phyloP scores from a whole-genome alignment of 1,140 invertebrate genomes.

The Eupeodes corollae region DNA sequence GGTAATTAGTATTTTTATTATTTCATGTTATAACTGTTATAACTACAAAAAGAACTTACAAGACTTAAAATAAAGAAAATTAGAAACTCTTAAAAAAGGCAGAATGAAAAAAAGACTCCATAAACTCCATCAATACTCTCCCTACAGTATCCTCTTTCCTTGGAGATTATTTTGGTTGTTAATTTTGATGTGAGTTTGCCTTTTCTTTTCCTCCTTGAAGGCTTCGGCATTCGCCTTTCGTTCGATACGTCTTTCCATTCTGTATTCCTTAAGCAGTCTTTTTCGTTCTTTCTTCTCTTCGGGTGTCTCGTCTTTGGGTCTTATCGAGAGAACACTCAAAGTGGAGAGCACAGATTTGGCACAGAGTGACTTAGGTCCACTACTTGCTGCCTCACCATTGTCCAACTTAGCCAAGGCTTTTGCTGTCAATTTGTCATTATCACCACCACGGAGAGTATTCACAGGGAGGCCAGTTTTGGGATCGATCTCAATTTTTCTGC shows the following conservation, averaged over 20 bases:
- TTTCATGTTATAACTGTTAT: too few relatives aligned
- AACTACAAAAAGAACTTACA: too few relatives aligned
- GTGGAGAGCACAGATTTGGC: slow-evolving; percentile 58
- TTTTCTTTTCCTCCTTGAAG: slow-evolving; percentile 81
- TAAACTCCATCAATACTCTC: neutral
- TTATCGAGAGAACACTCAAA: slow-evolving; percentile 56
- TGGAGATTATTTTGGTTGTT: slow-evolving; percentile 64
- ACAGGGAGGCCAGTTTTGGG: slow-evolving; percentile 61
- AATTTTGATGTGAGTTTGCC: slow-evolving; percentile 62
- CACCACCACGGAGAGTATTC: slow-evolving; percentile 46
- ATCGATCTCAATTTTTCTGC: slow-evolving; percentile 55
- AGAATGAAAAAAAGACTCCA: too few relatives aligned
- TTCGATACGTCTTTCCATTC: slow-evolving; percentile 70
- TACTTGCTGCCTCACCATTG: slow-evolving; percentile 36
- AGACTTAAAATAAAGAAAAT: too few relatives aligned
- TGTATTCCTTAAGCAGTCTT: slow-evolving; percentile 67
- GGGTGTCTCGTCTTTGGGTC: slow-evolving; percentile 69
- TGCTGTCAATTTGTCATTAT: slow-evolving; percentile 49
- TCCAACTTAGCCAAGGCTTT: slow-evolving; percentile 56
- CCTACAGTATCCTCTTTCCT: slow-evolving; percentile 53
- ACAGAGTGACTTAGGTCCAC: slow-evolving; percentile 41
- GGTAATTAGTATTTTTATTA: too few relatives aligned
- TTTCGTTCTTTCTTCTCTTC: slow-evolving; percentile 76
- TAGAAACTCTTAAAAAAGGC: too few relatives aligned
- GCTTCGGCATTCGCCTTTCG: slow-evolving; percentile 75